These are phyloP conservation scores for Crepidodera aurea DNA, from an alignment of 2,888 invertebrate genomes.

Conservation along the genomic window DNA sequence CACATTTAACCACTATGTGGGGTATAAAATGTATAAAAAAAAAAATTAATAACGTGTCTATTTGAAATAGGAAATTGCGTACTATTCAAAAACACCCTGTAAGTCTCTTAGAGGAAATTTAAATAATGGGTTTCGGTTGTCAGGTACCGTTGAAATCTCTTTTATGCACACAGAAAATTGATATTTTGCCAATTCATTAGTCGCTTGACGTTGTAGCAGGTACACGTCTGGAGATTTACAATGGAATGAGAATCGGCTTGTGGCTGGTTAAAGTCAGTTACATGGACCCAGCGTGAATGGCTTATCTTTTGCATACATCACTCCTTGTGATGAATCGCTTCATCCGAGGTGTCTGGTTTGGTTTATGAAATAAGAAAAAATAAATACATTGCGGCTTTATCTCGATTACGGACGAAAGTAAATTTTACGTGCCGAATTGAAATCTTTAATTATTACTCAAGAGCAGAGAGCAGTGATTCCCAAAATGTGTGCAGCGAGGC, in stretches of 20 bases:
- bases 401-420: constrained; percentile 1
- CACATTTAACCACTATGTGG: too few species aligned
- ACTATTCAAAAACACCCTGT: not conserved
- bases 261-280: constrained; percentile 6
- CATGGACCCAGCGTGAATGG: constrained; percentile 10
- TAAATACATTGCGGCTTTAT: not conserved
- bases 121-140: constrained; percentile 19
- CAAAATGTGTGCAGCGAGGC: too few species aligned
- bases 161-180: constrained; percentile 20
- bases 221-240: constrained; percentile 13
- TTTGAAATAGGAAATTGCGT: too few species aligned
- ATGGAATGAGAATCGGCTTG: not conserved
- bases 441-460: too few species aligned
- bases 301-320: constrained; percentile 22
- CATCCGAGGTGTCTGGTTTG: constrained; percentile 12
- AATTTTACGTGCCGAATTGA: too few species aligned
- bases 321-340: constrained; percentile 19
- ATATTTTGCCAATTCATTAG: constrained; percentile 28
- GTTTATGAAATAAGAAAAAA: constrained; percentile 10
- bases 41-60: too few species aligned
- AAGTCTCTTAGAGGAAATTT: not conserved
- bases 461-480: too few species aligned
- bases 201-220: constrained; percentile 10
- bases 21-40: too few species aligned
- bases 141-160: constrained; percentile 31